Evolutionary conservation across 2,888 invertebrate genomes (phyloP).

Genomic region (Diabrotica balteata): DNA sequence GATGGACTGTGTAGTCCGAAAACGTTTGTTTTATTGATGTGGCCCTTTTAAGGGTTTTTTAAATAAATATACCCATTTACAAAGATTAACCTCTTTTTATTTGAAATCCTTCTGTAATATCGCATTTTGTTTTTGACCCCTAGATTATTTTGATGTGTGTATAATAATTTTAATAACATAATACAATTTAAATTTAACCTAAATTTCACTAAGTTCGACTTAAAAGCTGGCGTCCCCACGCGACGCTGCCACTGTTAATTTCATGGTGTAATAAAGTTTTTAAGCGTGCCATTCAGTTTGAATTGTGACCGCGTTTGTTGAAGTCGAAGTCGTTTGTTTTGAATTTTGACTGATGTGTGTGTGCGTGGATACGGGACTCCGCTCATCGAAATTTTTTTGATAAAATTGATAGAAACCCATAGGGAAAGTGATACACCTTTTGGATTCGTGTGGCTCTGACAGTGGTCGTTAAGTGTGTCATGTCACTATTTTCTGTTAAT

Average conservation of each 20-base stretch:
- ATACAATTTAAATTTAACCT: too few relatives aligned
- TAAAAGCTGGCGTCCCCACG: background rate
- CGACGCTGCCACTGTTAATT: slow-evolving; percentile 31
- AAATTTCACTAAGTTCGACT: too few relatives aligned
- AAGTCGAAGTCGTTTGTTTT: slow-evolving; percentile 33
- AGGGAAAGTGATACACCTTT: slow-evolving; percentile 9
- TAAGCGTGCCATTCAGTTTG: slow-evolving; percentile 45
- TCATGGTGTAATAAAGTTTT: slow-evolving; percentile 44
- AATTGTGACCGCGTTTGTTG: slow-evolving; percentile 46
- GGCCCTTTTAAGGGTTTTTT: too few relatives aligned
- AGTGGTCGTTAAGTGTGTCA: slow-evolving; percentile 13
- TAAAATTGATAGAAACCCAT: slow-evolving; percentile 10
- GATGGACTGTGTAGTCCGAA: too few relatives aligned
- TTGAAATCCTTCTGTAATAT: too few relatives aligned
- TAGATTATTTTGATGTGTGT: too few relatives aligned
- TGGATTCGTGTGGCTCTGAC: background rate
- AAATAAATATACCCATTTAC: too few relatives aligned
- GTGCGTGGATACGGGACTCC: slow-evolving; percentile 1
- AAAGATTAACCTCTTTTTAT: too few relatives aligned
- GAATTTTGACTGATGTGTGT: slow-evolving; percentile 16
- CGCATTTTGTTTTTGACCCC: too few relatives aligned
- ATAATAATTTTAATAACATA: too few relatives aligned
- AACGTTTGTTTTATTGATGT: too few relatives aligned
- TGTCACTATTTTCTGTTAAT: slow-evolving; percentile 10
- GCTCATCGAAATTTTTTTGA: background rate